These are phyloP conservation scores for Phrynocephalus versicolor DNA, from an alignment of 2,113 vertebrate species.

Conservation along the genomic window DNA sequence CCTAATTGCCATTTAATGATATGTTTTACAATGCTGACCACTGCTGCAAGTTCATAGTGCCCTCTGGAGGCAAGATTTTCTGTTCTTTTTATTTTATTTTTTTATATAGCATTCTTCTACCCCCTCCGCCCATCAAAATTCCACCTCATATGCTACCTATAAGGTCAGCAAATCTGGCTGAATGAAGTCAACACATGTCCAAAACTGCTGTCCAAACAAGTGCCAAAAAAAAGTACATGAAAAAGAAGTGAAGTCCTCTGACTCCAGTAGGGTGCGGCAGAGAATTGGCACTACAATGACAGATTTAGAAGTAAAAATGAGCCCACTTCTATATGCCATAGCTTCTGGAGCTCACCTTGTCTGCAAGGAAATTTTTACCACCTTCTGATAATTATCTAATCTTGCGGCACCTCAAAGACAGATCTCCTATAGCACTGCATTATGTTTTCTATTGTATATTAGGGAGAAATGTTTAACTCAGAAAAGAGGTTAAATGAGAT, in stretches of 20 bases:
- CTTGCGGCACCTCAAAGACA: background rate
- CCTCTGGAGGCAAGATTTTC: conserved; percentile 55
- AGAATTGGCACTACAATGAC: background rate
- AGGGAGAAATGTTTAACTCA: background rate
- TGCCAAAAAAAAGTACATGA: background rate
- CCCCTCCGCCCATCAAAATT: background rate
- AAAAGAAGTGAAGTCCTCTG: background rate
- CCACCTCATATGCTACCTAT: background rate
- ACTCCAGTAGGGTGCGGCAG: no score
- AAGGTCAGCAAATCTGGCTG: background rate
- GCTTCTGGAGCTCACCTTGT: background rate
- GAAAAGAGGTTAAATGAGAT: background rate
- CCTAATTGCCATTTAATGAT: background rate
- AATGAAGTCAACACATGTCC: background rate
- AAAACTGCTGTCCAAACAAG: background rate
- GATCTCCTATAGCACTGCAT: background rate
- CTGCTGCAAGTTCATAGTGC: conserved; percentile 62
- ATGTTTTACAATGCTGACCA: background rate
- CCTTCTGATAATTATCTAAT: background rate
- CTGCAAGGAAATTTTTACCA: no score
- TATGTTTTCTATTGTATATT: background rate
- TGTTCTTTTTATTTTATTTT: background rate
- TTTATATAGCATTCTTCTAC: accelerated
- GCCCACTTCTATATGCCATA: background rate
- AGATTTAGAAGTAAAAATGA: background rate